phyloP scores from a whole-genome alignment of 1,140 invertebrate genomes.

The Drosophila ironensis region DNA sequence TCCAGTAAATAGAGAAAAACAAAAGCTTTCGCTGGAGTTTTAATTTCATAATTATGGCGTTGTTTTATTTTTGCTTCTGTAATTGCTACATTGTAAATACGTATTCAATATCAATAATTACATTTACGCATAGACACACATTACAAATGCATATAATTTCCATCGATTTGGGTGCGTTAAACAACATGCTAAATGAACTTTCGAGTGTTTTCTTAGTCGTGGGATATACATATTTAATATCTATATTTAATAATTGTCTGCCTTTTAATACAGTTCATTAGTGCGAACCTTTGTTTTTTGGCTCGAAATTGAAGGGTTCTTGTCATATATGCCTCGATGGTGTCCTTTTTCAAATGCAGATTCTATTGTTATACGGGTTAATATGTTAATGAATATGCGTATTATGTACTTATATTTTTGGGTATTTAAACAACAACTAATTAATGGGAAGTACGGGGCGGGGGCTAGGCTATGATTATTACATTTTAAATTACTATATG shows the following conservation, averaged over 20 bases:
- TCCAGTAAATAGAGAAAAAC: background rate
- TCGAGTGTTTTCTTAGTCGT: constrained; percentile 18
- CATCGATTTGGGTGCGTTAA: constrained; percentile 55
- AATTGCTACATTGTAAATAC: constrained; percentile 79
- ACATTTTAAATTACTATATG: constrained; percentile 67
- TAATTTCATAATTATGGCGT: constrained; percentile 76
- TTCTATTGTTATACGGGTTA: constrained; percentile 26
- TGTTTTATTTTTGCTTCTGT: constrained; percentile 70
- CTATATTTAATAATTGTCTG: constrained; percentile 57
- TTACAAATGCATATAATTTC: constrained; percentile 43
- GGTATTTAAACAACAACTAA: constrained; percentile 62
- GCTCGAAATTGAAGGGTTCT: constrained; percentile 61
- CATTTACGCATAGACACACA: constrained; percentile 72
- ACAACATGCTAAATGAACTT: constrained; percentile 59
- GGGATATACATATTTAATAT: constrained; percentile 17
- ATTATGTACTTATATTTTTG: constrained; percentile 13
- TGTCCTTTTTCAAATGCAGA: constrained; percentile 40
- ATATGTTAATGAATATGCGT: constrained; percentile 1
- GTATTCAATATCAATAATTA: constrained; percentile 79
- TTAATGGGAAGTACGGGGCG: constrained; percentile 19
- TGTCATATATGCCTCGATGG: constrained; percentile 54
- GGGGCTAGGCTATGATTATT: constrained; percentile 35
- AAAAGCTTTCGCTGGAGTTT: constrained; percentile 21
- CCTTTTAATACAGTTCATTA: constrained; percentile 59
- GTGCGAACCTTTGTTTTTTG: constrained; percentile 39